These are phyloP conservation scores for Drosophila fuyamai DNA, from an alignment of 1,140 invertebrate genomes.

Conservation along the genomic window DNA sequence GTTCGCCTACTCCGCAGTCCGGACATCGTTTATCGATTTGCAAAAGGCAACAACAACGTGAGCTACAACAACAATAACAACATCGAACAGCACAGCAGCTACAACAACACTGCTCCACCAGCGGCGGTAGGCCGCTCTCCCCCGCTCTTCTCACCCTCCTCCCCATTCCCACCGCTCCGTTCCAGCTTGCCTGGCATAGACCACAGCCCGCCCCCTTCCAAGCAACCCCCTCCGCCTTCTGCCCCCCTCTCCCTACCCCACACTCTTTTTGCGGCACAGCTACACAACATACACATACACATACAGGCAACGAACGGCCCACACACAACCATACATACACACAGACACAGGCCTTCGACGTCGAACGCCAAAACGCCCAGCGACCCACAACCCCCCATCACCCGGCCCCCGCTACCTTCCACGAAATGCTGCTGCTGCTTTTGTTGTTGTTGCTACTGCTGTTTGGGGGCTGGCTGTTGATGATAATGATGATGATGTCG, in stretches of 20 bases:
- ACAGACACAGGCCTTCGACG: constrained; percentile 55
- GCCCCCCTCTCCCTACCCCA: constrained; percentile 4
- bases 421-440: constrained; percentile 48
- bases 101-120: constrained; percentile 36
- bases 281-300: constrained; percentile 17
- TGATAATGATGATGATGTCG: constrained; percentile 32
- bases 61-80: constrained; percentile 17
- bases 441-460: constrained; percentile 41
- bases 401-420: constrained; percentile 14
- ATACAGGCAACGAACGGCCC: constrained; percentile 19
- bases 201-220: constrained; percentile 4
- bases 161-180: constrained; percentile 4
- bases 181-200: constrained; percentile 57
- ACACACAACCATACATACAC: constrained; percentile 31
- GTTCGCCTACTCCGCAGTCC: constrained; percentile 67
- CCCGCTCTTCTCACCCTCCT: background rate
- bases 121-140: constrained; percentile 59
- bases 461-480: constrained; percentile 34
- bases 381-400: constrained; percentile 39
- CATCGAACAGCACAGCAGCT: constrained; percentile 13
- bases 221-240: constrained; percentile 9
- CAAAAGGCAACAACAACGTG: constrained; percentile 61
- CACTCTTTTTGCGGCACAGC: constrained; percentile 30
- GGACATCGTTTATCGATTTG: constrained; percentile 81
- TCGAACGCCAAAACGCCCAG: constrained; percentile 54